phyloP scores from a whole-genome alignment of 2,797 vertebrate species.

The Picus viridis region DNA sequence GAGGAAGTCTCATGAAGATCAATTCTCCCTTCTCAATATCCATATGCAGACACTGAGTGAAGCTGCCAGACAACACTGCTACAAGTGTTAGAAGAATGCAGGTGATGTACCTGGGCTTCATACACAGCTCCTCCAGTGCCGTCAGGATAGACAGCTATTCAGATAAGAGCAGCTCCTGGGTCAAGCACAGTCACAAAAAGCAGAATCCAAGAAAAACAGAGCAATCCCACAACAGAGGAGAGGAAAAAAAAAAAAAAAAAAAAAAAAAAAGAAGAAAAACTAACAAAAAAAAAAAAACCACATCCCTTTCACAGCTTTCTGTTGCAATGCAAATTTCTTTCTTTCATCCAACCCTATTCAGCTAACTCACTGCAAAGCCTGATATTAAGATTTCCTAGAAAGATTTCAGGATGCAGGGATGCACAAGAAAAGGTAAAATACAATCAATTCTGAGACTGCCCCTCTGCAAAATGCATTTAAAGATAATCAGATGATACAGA shows the following conservation, averaged over 20 bases:
- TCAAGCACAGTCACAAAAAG: background rate
- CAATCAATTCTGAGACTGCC: background rate
- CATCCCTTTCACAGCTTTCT: background rate
- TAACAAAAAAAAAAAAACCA: no score
- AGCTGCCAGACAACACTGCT: constrained; percentile 1
- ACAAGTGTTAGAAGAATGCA: background rate
- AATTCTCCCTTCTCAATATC: background rate
- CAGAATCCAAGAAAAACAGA: background rate
- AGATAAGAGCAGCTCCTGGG: background rate
- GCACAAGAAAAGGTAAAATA: background rate
- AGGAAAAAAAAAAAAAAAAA: no score
- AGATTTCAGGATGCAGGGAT: background rate
- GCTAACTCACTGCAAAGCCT: background rate
- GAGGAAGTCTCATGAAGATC: background rate
- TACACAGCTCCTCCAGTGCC: background rate
- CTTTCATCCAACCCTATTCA: background rate
- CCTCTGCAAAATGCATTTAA: background rate
- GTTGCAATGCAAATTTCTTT: background rate
- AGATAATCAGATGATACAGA: background rate
- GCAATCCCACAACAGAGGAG: background rate
- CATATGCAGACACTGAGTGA: background rate
- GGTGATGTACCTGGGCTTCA: background rate
- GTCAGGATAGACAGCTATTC: background rate
- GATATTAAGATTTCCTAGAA: background rate
- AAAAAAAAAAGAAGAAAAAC: no score